A percentile compares a stretch with the other conserved stretches of the same genome.
Evolutionary conservation across 2,113 vertebrate species (phyloP).

Genomic region (Halcyon senegalensis): DNA sequence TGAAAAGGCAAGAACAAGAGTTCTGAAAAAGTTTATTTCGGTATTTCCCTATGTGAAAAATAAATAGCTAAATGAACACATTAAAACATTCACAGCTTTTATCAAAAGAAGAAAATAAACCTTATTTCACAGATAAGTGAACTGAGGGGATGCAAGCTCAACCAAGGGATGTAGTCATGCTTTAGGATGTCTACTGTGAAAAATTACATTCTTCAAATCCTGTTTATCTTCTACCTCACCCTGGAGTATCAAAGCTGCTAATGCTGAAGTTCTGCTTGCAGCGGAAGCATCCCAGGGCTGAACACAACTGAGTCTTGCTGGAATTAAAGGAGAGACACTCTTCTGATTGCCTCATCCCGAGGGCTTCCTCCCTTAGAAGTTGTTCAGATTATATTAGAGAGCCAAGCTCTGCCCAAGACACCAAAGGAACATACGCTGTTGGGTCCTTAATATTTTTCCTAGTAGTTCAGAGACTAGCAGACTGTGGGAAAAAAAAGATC

Average conservation of each 20-base stretch:
- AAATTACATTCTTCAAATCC: neutral
- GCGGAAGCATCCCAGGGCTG: neutral
- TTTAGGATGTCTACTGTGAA: neutral
- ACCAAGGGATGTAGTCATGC: neutral
- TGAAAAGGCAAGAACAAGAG: neutral
- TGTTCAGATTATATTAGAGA: neutral
- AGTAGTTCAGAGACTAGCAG: neutral
- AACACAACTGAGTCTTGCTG: neutral
- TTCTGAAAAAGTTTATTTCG: neutral
- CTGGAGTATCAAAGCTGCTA: neutral
- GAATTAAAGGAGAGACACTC: neutral
- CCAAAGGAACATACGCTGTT: neutral
- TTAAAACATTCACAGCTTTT: neutral
- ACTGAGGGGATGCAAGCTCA: neutral
- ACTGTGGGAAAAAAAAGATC: neutral
- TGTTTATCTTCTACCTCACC: neutral
- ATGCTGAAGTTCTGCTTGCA: neutral
- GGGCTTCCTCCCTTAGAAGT: neutral
- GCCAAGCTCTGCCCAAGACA: neutral
- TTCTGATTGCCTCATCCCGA: neutral
- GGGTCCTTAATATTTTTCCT: neutral
- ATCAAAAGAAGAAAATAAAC: neutral
- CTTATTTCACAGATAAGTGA: neutral
- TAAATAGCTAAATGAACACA: constrained; percentile 13
- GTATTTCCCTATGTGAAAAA: neutral